Conservation (phyloP, 2,888 invertebrate species). For the Bellardia pandia region DNA sequence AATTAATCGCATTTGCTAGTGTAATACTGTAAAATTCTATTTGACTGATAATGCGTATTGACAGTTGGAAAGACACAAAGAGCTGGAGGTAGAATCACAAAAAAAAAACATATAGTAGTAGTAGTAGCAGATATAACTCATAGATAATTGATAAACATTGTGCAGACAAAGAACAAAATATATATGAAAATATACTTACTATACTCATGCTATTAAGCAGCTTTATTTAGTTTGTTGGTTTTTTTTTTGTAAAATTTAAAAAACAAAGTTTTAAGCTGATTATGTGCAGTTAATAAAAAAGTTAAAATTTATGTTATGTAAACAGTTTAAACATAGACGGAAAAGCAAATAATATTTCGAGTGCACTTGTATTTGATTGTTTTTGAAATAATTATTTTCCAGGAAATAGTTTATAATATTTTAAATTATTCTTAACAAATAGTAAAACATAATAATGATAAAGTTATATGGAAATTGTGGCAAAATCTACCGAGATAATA, state of each 20-base stretch:
- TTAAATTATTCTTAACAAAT: neutral
- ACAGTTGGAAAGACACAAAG: conserved; percentile 61
- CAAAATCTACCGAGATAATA: neutral
- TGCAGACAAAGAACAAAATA: conserved; percentile 14
- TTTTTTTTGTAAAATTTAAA: neutral
- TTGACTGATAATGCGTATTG: conserved; percentile 68
- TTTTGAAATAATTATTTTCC: neutral
- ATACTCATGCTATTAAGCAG: conserved; percentile 26
- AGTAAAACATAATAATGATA: neutral
- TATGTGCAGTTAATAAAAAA: conserved; percentile 36
- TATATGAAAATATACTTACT: neutral
- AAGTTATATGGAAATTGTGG: neutral
- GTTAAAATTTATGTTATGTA: neutral
- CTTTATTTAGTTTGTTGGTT: conserved; percentile 9
- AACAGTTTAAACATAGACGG: neutral
- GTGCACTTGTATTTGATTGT: neutral
- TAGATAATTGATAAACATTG: conserved; percentile 49
- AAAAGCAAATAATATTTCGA: neutral
- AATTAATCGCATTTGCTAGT: conserved; percentile 70
- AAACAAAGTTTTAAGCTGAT: conserved; percentile 58
- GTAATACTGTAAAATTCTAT: conserved; percentile 63
- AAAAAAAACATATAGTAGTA: neutral
- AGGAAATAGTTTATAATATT: too few relatives aligned
- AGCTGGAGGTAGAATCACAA: neutral
- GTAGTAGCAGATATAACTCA: neutral